Base-by-base conservation (phyloP, 23 tunicate species). In the Phallusia fumigata region DNA sequence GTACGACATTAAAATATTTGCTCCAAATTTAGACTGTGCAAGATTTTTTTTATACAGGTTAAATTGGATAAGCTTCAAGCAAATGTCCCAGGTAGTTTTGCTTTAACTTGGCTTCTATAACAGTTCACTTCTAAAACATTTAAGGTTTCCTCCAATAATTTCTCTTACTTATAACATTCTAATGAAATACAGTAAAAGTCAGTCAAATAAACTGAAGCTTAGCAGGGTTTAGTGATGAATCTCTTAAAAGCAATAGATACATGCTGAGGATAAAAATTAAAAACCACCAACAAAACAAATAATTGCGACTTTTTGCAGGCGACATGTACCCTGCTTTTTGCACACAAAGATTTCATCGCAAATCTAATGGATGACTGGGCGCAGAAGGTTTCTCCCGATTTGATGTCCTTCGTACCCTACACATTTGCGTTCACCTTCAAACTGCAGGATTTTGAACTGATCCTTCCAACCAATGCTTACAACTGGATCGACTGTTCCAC, bases 331-430 rank as follows among this genome's bases (percentile, higher is more conserved):
- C 49, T 88, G 30, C 36, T 96, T 11, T 96, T 91, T 77, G 87
- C 86, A 0, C 93, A 87, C 78, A 91, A 91, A 40, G 86, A 96
- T 36, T 96, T 96, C 73, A 32, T 96, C 36, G 76, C 88, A 28
- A 90, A 91, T 73, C 51, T 96, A 0, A 82, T 91, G 76, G 85
- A 91, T 53, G 99, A 96, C 72, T 96, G 99, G 99, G 84, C 96
- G 0, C 30, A 52, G 15, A 86, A 83, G 22, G 77, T 83, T 26
- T 64, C 89, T 19, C 86, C 88, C 10, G 99, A 96, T 91, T 64
- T 96, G 30, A 18, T 88, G 79, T 80, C 75, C 36, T 96, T 90
- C 77, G 88, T 86, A 28, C 99, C 99, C n/a, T 91, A 90, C 79
- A 86, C 83, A 30, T 88, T 87, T 80, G 80, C 79, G 0, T 77